Conservation (phyloP, 2,113 vertebrate genomes). For the Misgurnus mizolepis region DNA sequence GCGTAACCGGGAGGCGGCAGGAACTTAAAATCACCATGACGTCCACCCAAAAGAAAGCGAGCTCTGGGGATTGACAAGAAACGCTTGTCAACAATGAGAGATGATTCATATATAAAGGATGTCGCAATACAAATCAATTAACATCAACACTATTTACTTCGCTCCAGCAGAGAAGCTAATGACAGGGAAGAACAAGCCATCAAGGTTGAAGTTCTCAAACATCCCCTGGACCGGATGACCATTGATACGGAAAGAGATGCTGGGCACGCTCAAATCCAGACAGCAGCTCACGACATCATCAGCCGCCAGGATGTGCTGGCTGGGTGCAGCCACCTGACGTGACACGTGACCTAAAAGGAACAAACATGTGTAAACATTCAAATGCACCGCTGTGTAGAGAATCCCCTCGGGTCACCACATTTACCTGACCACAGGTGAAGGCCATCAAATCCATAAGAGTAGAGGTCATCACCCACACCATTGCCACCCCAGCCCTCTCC, state of each 20-base stretch:
- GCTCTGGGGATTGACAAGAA: slow-evolving; percentile 69
- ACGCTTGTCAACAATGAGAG: background rate
- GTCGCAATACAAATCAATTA: background rate
- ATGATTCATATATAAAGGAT: background rate
- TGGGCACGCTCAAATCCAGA: slow-evolving; percentile 89
- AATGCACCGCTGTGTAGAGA: background rate
- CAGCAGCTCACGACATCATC: slow-evolving; percentile 93
- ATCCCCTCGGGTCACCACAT: background rate
- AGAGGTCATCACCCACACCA: slow-evolving; percentile 90
- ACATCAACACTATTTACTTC: slow-evolving; percentile 74
- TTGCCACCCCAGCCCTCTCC: slow-evolving; percentile 94
- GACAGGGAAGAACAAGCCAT: slow-evolving; percentile 90
- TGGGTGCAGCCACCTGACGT: slow-evolving; percentile 82
- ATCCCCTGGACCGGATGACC: slow-evolving; percentile 92
- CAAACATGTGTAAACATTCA: background rate
- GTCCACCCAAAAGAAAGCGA: slow-evolving; percentile 88
- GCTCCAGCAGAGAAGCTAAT: slow-evolving; percentile 89
- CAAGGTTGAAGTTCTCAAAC: slow-evolving; percentile 91
- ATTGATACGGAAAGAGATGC: slow-evolving; percentile 91
- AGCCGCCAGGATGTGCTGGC: slow-evolving; percentile 77
- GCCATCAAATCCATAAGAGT: slow-evolving; percentile 90
- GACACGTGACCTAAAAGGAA: slow-evolving; percentile 77
- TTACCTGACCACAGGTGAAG: slow-evolving; percentile 89
- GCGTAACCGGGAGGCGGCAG: slow-evolving; percentile 88
- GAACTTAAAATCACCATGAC: slow-evolving; percentile 93